phyloP scores from a whole-genome alignment of 2,113 vertebrate genomes.

The Hymenochirus boettgeri region DNA sequence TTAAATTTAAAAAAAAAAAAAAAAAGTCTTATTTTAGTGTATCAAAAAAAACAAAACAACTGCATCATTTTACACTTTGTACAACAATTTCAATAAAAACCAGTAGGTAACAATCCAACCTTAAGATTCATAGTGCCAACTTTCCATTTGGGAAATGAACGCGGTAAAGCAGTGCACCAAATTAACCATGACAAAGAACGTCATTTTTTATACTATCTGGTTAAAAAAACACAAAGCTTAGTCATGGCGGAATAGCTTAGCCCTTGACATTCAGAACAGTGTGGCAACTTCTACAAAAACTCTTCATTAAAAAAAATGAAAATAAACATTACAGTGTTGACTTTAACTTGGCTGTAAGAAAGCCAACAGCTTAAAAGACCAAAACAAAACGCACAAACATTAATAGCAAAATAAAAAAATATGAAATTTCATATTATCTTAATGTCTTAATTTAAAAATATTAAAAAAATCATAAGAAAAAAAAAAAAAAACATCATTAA shows the following conservation, averaged over 20 bases:
- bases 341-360: conserved; percentile 63
- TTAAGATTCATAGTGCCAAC: too few species aligned
- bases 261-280: conserved; percentile 46
- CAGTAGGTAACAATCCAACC: too few species aligned
- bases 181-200: too few species aligned
- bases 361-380: conserved; percentile 68
- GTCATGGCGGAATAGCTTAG: conserved; percentile 51
- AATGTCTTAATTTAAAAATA: conserved; percentile 3
- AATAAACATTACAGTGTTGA: conserved; percentile 63
- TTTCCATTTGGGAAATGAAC: too few species aligned
- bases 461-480: conserved; percentile 36
- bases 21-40: too few species aligned
- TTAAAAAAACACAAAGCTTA: conserved; percentile 50
- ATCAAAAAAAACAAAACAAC: too few species aligned
- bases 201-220: conserved; percentile 28
- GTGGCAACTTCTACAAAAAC: too few species aligned
- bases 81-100: too few species aligned
- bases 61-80: too few species aligned
- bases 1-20: too few species aligned
- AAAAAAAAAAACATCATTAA: conserved; percentile 67
- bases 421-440: neutral
- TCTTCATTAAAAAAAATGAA: too few species aligned
- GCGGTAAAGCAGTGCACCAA: too few species aligned
- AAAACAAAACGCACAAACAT: conserved; percentile 32
- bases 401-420: conserved; percentile 52